Conservation (phyloP, 2,113 vertebrate species). For the Ophthalmolycus amberensis region DNA sequence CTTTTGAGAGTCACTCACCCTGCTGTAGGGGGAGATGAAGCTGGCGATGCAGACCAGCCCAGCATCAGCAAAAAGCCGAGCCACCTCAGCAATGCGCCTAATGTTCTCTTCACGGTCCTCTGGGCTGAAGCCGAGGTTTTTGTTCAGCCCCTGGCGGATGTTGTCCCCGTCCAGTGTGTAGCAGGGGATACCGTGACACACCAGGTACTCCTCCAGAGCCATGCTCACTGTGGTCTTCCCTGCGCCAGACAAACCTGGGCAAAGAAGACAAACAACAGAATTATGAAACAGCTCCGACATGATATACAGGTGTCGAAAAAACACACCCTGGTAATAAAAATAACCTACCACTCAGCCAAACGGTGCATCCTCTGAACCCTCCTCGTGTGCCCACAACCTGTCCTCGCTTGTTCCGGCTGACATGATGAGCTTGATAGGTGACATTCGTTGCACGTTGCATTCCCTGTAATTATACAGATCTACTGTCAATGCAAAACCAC, state of each 20-base stretch:
- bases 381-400: slow-evolving; percentile 97
- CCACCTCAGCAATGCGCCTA: slow-evolving; percentile 96
- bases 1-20: slow-evolving; percentile 81
- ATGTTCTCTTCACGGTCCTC: slow-evolving; percentile 98
- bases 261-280: not conserved
- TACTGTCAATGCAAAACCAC: not conserved
- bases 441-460: slow-evolving; percentile 98
- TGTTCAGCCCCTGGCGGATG: slow-evolving; percentile 97
- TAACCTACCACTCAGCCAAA: slow-evolving; percentile 94
- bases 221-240: slow-evolving; percentile 99
- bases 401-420: slow-evolving; percentile 97
- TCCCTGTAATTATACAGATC: slow-evolving; percentile 82
- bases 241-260: slow-evolving; percentile 92
- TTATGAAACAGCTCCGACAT: not conserved
- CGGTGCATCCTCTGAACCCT: slow-evolving; percentile 97
- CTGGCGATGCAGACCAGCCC: slow-evolving; percentile 97
- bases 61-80: slow-evolving; percentile 96
- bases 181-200: slow-evolving; percentile 97
- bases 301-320: not conserved
- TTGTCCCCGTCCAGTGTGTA: slow-evolving; percentile 98
- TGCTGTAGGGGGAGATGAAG: slow-evolving; percentile 96
- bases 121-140: slow-evolving; percentile 96
- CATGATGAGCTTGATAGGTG: slow-evolving; percentile 98
- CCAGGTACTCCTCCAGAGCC: slow-evolving; percentile 97
- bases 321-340: not conserved